Base-by-base conservation (phyloP, 2,113 vertebrate species). In the Baryphthengus martii region DNA sequence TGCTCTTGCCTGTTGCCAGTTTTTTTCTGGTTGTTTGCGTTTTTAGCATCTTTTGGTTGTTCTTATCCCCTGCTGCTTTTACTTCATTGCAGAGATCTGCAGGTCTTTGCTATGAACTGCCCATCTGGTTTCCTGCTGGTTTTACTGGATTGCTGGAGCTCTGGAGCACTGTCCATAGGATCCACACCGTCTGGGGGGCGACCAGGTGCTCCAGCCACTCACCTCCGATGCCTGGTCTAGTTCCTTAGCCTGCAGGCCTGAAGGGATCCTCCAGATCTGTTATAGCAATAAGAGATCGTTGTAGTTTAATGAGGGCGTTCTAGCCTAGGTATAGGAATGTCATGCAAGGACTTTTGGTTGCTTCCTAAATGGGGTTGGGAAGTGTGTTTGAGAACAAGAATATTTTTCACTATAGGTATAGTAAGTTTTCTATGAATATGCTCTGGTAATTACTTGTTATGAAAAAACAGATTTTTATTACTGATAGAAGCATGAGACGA, bases 11-110 rank as follows among this genome's bases (percentile, higher is more conserved):
- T 56, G 45, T 84, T 91, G 92, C 70, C 19, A 12, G 47, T 71
- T 93, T 55, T 91, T 94, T 61, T 31, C 65, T 78, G 35, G 7
- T 28, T 63, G 45, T 86, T 94, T 94, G 28, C 45, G 26, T 78
- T 88, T 72, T 61, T 92, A 83, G 10, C 39, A 66, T 91, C 86
- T 93, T 96, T 77, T 94, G 44, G 95, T 96, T 97, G 45, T 55
- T 83, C 35, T 77, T 65, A 44, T 77, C 55, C 39, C 76, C 75
- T 71, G 85, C 88, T 96, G 93, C 55, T 91, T 84, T 59, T 63
- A 25, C 39, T 82, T 93, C 67, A 74, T 39, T 85, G 80, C 49
- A 59, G 11, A 68, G 72, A 33, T 73, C 49, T 91, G 33, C 63
- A 61, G 47, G 33, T 24, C 95, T 97, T 97, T 77, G 58, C 71